Evolutionary conservation across 2,797 vertebrate species (phyloP), one percentile per base, ranked within the genome.

Genomic region (Lepilemur septentrionalis): DNA sequence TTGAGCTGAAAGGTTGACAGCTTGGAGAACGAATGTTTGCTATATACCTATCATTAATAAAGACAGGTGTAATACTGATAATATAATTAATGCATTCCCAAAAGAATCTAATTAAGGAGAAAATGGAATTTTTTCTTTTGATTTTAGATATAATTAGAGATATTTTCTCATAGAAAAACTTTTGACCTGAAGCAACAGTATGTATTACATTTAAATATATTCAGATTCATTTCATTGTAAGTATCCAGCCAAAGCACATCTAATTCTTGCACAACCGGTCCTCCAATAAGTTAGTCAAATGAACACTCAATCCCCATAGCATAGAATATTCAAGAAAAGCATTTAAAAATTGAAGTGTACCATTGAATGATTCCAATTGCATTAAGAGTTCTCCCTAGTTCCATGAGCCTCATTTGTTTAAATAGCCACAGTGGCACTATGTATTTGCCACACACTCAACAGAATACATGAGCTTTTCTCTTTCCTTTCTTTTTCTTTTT

Each of bases 271-370:
- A 52, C 55, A 96, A 52, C 72, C 35, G 65, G 32, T 76, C 69
- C 67, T 87, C 70, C n/a, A 61, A 41, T 35, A 79, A 90, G 67
- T 91, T 84, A 88, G n/a, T 93, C 50, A n/a, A 91, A 79, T 61
- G 30, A 92, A 32, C 2, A 7, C 25, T 87, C n/a, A n/a, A 17
- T 87, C 52, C 90, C 48, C 57, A 63, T 89, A 43, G 46, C 63
- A 80, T 38, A 73, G 81, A 89, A 85, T 88, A 35, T 75, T 65
- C n/a, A 65, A 91, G 75, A 91, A 88, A 81, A 84, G 41, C 57
- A 81, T 76, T 93, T 92, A 72, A 95, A 95, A 94, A 94, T 86
- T 78, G 91, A 96, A 89, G 32, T 55, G 30, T 61, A n/a, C n/a
- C 82, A 76, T 78, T 93, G 82, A 86, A 82, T 61, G 14, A 23